A percentile compares a stretch with the other conserved stretches of the same genome.
phyloP scores from a whole-genome alignment of 2,888 invertebrate genomes.

The Mesorhabditis belari region DNA sequence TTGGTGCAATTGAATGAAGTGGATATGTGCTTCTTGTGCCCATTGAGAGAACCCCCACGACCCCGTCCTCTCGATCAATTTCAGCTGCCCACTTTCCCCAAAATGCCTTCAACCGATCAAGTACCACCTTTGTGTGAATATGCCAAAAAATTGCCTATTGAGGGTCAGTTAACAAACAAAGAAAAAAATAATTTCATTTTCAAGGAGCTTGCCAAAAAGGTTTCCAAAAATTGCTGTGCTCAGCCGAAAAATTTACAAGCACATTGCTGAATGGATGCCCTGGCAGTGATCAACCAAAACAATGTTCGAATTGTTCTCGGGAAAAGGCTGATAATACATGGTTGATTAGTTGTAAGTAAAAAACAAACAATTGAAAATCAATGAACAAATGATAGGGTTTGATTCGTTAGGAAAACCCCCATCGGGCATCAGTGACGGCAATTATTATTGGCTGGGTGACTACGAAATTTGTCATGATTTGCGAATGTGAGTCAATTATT shows the following conservation, averaged over 20 bases:
- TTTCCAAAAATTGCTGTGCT: constrained; percentile 1
- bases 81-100: constrained; percentile 34
- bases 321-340: constrained; percentile 32
- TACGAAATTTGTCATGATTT: constrained; percentile 51
- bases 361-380: too few species aligned
- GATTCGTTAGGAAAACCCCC: constrained; percentile 52
- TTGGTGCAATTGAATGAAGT: too few species aligned
- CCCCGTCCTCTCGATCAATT: constrained; percentile 51
- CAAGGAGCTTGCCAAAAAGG: neutral
- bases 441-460: constrained; percentile 53
- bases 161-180: neutral
- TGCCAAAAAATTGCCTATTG: constrained; percentile 1
- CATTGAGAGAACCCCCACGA: constrained; percentile 31
- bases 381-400: constrained; percentile 30
- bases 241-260: constrained; percentile 8
- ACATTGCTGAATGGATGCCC: constrained; percentile 8
- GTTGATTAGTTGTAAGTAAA: constrained; percentile 35
- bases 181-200: neutral
- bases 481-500: constrained; percentile 15
- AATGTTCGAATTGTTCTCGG: constrained; percentile 36
- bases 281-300: constrained; percentile 5
- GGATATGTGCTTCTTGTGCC: constrained; percentile 27
- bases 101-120: constrained; percentile 15
- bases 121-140: constrained; percentile 28
- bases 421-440: constrained; percentile 53